Conservation (phyloP, 2,888 invertebrate genomes). For the Margaritifera margaritifera region DNA sequence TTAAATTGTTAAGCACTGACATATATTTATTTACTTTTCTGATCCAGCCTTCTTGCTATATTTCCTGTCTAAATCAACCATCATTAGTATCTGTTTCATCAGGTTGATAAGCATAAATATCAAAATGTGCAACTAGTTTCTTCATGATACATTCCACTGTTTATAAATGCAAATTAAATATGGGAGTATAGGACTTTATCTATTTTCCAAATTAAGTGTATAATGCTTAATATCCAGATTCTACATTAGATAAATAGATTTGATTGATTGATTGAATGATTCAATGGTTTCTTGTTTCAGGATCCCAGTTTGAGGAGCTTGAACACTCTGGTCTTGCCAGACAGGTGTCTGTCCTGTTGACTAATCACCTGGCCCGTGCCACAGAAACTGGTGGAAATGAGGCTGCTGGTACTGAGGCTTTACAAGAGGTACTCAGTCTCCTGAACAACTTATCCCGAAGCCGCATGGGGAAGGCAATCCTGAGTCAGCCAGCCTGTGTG, state of each 20-base stretch:
- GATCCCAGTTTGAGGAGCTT: slow-evolving; percentile 60
- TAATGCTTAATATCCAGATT: not conserved
- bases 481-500: slow-evolving; percentile 72
- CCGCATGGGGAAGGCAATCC: slow-evolving; percentile 71
- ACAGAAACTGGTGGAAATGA: slow-evolving; percentile 70
- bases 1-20: too few species aligned
- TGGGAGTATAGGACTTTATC: too few species aligned
- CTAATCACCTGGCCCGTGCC: slow-evolving; percentile 72
- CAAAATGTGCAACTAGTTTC: too few species aligned
- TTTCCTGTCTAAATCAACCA: too few species aligned
- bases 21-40: too few species aligned
- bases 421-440: slow-evolving; percentile 71
- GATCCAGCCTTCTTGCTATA: too few species aligned
- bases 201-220: too few species aligned
- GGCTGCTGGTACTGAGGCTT: slow-evolving; percentile 69
- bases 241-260: not conserved
- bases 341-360: slow-evolving; percentile 71
- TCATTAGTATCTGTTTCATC: too few species aligned
- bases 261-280: not conserved
- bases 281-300: slow-evolving; percentile 27
- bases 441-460: slow-evolving; percentile 70
- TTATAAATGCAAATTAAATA: too few species aligned
- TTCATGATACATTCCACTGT: too few species aligned
- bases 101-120: too few species aligned
- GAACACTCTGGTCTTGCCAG: slow-evolving; percentile 71